Evolutionary conservation across 2,113 vertebrate species (phyloP), one percentile per base, ranked within the genome.

Genomic region (Phrynocephalus versicolor): DNA sequence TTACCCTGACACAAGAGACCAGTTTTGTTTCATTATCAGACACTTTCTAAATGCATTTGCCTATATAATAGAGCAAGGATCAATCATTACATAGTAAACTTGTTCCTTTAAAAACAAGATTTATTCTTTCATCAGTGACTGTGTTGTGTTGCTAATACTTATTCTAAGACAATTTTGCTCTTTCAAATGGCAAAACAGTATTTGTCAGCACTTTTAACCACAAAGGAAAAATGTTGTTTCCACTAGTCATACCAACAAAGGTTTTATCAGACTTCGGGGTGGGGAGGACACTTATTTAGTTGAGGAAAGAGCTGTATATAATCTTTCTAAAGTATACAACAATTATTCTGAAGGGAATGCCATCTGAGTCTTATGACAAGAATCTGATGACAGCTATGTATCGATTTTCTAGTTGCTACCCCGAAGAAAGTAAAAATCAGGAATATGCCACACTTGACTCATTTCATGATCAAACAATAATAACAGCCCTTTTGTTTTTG

Each of bases 361-460:
- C 33, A 71, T 25, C 25, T 1, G 58, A 37, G 58, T 71, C 33
- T 82, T 58, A 82, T 71, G 33, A 41, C 80, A 79, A 10, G 0
- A 77, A 60, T 88, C 73, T 73, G 87, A 79, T 16, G 77, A 79
- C 91, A 92, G 83, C 33, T 73, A 88, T 67, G 89, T 86, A 73
- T 62, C 10, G 5, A 51, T 51, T 51, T 51, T 5, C 45, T 51
- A 51, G 45, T 5, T 16, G 86, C 14, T 65, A 58, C 25, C 88
- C 76, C 80, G 58, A 90, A 89, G 45, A 41, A 71, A 78, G n/a
- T 5, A 15, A 7, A 35, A 3, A 23, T 51, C 45, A 5, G 45
- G 5, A 6, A 51, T 51, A 51, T 51, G 45, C 45, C 5, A 10
- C 45, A 51, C 73, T 51, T 51, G 45, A 51, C 45, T 10, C 45